Evolutionary conservation across 2,888 invertebrate species (phyloP).

Genomic region (Chloroclysta siterata): DNA sequence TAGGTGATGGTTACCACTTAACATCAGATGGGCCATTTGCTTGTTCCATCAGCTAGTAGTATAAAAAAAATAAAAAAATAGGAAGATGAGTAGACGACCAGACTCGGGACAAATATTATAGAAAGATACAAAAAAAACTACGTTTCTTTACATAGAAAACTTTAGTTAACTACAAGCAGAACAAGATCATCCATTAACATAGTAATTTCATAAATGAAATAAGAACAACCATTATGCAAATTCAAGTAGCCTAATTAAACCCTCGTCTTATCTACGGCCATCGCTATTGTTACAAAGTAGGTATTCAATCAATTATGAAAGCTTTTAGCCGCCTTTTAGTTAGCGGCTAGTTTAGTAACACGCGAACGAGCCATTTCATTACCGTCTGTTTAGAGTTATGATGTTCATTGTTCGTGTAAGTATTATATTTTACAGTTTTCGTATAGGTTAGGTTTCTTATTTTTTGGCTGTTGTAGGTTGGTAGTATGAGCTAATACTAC

Average conservation of each 20-base stretch:
- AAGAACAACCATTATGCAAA: slow-evolving; percentile 36
- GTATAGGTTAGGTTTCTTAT: not conserved
- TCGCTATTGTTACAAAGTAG: slow-evolving; percentile 38
- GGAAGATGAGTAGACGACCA: too few species aligned
- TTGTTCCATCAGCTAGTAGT: too few species aligned
- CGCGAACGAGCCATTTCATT: slow-evolving; percentile 31
- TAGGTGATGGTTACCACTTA: too few species aligned
- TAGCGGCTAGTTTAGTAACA: slow-evolving; percentile 29
- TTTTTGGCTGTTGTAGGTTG: too few species aligned
- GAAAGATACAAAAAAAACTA: too few species aligned
- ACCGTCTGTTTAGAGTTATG: slow-evolving; percentile 16
- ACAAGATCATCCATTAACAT: slow-evolving; percentile 11
- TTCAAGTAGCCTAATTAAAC: slow-evolving; percentile 30
- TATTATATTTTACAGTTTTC: not conserved
- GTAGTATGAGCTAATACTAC: too few species aligned
- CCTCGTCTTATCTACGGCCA: slow-evolving; percentile 29
- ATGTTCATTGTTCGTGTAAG: slow-evolving; percentile 7
- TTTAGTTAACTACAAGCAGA: slow-evolving; percentile 1
- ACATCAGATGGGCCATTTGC: too few species aligned
- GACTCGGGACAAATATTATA: too few species aligned
- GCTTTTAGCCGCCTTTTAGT: slow-evolving; percentile 39
- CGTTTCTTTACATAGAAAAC: not conserved
- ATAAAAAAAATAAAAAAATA: too few species aligned
- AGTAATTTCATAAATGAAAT: slow-evolving; percentile 26
- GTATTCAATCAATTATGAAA: slow-evolving; percentile 41